Evolutionary conservation across 2,113 vertebrate species (phyloP).

Genomic region (Lamprologus sp.): DNA sequence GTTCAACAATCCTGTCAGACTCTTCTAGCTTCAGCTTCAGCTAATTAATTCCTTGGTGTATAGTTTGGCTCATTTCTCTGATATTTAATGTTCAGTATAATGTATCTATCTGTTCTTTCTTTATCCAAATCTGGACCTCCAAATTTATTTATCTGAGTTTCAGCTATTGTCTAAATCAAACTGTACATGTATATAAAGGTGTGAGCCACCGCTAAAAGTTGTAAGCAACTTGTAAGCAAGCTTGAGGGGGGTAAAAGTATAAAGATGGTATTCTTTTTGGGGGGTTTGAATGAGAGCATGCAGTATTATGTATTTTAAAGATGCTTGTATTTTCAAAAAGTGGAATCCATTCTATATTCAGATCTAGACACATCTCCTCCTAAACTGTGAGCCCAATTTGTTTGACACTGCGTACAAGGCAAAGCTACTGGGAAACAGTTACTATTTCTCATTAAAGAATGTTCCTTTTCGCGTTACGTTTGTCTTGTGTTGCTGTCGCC

Average conservation of each 20-base stretch:
- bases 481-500: constrained; percentile 38
- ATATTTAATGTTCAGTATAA: neutral
- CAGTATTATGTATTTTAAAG: neutral
- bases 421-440: constrained; percentile 49
- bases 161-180: neutral
- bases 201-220: neutral
- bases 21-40: neutral
- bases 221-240: neutral
- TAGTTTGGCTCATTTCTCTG: neutral
- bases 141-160: neutral
- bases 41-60: neutral
- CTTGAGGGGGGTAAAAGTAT: neutral
- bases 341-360: neutral
- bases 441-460: constrained; percentile 55
- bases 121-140: neutral
- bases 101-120: neutral
- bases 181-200: neutral
- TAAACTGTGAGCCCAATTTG: constrained; percentile 19
- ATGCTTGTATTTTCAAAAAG: neutral
- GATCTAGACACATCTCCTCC: neutral
- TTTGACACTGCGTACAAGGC: constrained; percentile 23
- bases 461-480: constrained; percentile 54
- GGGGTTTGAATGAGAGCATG: neutral
- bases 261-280: neutral
- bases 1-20: neutral